Conservation (phyloP, 2,888 invertebrate species). For the Noctua fimbriata region DNA sequence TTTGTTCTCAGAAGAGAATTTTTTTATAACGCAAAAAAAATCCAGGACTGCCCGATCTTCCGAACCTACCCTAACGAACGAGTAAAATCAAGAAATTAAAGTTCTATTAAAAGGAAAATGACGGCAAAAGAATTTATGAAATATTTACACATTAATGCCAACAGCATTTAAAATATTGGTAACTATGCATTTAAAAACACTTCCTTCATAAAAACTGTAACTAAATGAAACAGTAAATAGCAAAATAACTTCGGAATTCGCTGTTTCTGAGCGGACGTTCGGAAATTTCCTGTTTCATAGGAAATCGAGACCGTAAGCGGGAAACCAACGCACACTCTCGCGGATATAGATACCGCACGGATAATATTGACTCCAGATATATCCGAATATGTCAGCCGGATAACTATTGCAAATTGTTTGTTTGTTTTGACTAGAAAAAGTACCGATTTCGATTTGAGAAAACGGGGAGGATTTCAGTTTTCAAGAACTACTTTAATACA, state of each 20-base stretch:
- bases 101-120: neutral
- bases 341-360: constrained; percentile 62
- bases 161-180: neutral
- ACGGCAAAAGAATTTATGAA: neutral
- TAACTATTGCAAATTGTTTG: constrained; percentile 24
- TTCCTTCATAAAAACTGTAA: constrained; percentile 36
- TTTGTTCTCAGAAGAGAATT: neutral
- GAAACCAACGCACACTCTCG: constrained; percentile 69
- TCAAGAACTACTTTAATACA: neutral
- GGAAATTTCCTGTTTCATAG: constrained; percentile 79
- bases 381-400: constrained; percentile 44
- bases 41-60: no score
- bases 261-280: constrained; percentile 72
- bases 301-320: constrained; percentile 78
- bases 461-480: neutral
- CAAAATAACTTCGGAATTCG: constrained; percentile 65
- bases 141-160: neutral
- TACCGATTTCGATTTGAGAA: neutral
- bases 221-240: constrained; percentile 54
- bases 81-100: neutral
- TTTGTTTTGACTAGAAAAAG: constrained; percentile 25
- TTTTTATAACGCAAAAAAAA: no score
- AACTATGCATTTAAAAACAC: constrained; percentile 5
- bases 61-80: neutral
- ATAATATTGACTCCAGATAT: constrained; percentile 45